Base-by-base conservation (phyloP, 2,888 invertebrate genomes). In the Aporophyla lueneburgensis region DNA sequence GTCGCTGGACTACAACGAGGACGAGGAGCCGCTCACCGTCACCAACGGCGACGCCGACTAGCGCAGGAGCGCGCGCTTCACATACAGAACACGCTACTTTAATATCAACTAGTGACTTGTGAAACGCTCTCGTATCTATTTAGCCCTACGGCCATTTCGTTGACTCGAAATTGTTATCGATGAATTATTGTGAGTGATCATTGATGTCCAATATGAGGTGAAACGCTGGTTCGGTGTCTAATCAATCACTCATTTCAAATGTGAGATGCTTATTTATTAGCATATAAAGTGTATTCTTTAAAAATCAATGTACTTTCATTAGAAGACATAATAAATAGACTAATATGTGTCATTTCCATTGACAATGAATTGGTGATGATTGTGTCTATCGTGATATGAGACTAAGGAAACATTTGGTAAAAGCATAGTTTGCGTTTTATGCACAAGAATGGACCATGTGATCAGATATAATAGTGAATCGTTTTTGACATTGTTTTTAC, bases 1-100 rank as follows among this genome's bases (percentile, higher is more conserved):
- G 73, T 98, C 98, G 77, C 97, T 98, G 78, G 98, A 98, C 94
- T 98, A 98, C 94, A 98, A 98, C 92, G 98, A 98, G 87, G 98
- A 98, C 77, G 98, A 98, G 86, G 97, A 98, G 69, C 97, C 98
- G n/a, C 97, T 98, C 90, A 97, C 97, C 80, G 96, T 97, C 86
- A 97, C 97, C 87, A 98, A 98, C 93, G 98, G 98, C 81, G 98
- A 98, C 89, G 97, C 95, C 61, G 97, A 96, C 92, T 96, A 96
- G 93, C 95, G 89, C 92, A 86, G 92, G 93, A 89, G 88, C 79
- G 68, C 85, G 74, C 94, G 93, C 94, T 91, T 92, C 91, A 74
- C 77, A 78, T 88, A 86, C 86, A 86, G 94, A 89, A 92, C 95
- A 93, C 93, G 90, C 83, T 89, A 85, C 88, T 89, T 90, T 85